phyloP scores from a whole-genome alignment of 2,797 vertebrate genomes.

The Peromyscus attwateri region DNA sequence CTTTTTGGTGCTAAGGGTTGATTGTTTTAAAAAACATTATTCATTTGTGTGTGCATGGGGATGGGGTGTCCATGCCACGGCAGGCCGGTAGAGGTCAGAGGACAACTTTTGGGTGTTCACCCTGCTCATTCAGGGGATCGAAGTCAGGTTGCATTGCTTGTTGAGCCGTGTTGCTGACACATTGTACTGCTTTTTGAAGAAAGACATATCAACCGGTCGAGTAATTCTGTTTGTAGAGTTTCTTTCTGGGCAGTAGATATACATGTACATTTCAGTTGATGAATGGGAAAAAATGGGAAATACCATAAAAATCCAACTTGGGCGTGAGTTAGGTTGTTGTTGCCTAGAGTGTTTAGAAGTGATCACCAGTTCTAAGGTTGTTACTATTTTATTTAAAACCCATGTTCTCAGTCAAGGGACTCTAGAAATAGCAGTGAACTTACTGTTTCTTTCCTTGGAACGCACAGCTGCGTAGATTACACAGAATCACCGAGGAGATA shows the following conservation, averaged over 20 bases:
- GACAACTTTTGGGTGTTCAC: not conserved
- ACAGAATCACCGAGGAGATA: not conserved
- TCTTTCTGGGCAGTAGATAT: not conserved
- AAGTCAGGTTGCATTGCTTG: not conserved
- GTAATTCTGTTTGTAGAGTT: conserved; percentile 51
- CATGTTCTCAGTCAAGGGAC: not conserved
- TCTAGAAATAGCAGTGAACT: conserved; percentile 5
- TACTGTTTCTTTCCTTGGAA: not conserved
- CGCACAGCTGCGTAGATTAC: not conserved
- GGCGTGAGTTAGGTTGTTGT: conserved; percentile 5
- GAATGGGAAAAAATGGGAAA: not conserved
- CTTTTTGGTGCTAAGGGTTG: not conserved
- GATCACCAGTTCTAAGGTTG: not conserved
- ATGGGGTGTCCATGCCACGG: not conserved
- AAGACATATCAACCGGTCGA: not conserved
- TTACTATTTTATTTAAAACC: conserved; percentile 44
- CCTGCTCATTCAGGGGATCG: not conserved
- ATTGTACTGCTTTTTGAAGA: not conserved
- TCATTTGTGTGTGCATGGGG: not conserved
- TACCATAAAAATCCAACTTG: conserved; percentile 3
- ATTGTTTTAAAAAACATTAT: not conserved
- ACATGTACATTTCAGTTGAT: not conserved
- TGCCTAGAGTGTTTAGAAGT: conserved; percentile 52
- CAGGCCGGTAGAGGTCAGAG: not conserved
- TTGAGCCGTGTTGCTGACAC: not conserved